phyloP scores from a whole-genome alignment of 2,888 invertebrate genomes.

The Beris morrisii region DNA sequence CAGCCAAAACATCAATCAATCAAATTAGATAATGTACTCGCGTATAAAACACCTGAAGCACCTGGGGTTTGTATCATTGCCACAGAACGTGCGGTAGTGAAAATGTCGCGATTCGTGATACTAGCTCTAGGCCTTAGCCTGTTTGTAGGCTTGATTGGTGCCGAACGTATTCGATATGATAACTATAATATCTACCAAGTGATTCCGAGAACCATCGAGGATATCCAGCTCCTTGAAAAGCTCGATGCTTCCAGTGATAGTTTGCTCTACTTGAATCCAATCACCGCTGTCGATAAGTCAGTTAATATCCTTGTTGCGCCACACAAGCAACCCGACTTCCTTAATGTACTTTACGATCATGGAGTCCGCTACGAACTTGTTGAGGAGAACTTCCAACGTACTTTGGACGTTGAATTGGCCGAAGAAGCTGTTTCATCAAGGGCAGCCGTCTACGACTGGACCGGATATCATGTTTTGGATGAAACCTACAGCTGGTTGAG shows the following conservation, averaged over 20 bases:
- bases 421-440: neutral
- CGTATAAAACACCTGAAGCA: no score
- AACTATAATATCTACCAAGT: slow-evolving; percentile 54
- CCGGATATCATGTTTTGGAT: slow-evolving; percentile 48
- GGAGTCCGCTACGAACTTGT: slow-evolving; percentile 22
- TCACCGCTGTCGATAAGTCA: neutral
- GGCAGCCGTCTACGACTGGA: slow-evolving; percentile 46
- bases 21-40: no score
- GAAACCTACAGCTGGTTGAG: slow-evolving; percentile 63
- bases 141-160: slow-evolving; percentile 46
- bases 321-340: slow-evolving; percentile 34
- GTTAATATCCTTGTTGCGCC: slow-evolving; percentile 34
- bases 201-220: slow-evolving; percentile 47
- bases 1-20: no score
- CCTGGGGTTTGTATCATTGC: no score
- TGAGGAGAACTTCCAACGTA: slow-evolving; percentile 31
- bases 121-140: neutral
- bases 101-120: slow-evolving; percentile 10
- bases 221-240: slow-evolving; percentile 50
- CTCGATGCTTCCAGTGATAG: slow-evolving; percentile 35
- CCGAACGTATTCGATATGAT: slow-evolving; percentile 45
- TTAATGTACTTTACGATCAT: slow-evolving; percentile 22
- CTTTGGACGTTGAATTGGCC: slow-evolving; percentile 26
- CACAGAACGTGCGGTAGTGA: neutral
- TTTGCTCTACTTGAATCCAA: slow-evolving; percentile 29